Evolutionary conservation across 2,888 invertebrate species (phyloP).

Genomic region (Conistra vaccinii): DNA sequence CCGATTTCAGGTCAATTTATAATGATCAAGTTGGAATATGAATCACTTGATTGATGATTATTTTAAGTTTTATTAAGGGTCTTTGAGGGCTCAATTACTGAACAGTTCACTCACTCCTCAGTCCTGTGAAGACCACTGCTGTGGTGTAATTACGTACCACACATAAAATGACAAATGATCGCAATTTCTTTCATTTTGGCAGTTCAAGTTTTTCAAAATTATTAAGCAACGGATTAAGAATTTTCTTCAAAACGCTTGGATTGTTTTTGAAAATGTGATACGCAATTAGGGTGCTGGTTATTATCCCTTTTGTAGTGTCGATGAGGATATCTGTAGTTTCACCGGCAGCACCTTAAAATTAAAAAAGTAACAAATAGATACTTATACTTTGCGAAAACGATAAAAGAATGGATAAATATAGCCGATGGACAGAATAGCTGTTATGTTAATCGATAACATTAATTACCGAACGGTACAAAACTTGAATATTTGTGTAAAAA

Average conservation of each 20-base stretch:
- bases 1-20: neutral
- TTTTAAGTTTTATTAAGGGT: neutral
- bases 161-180: no score
- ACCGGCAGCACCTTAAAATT: neutral
- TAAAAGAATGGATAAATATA: slow-evolving; percentile 9
- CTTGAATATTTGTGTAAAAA: slow-evolving; percentile 28
- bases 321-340: neutral
- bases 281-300: no score
- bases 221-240: no score
- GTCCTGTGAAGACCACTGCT: neutral
- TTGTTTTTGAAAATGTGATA: no score
- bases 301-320: neutral
- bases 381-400: neutral
- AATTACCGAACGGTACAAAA: slow-evolving; percentile 27
- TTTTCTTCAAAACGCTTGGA: no score
- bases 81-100: neutral
- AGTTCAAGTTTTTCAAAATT: no score
- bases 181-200: no score
- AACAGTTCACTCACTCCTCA: neutral
- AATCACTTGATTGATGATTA: slow-evolving; percentile 9
- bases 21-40: neutral
- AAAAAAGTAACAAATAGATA: neutral
- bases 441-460: slow-evolving; percentile 34
- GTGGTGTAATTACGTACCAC: no score
- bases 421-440: slow-evolving; percentile 1